Percentiles rank a stretch among this genome's conserved stretches.
These are phyloP conservation scores for Sesamia inferens DNA, from an alignment of 2,888 invertebrate species.

Conservation along the genomic window DNA sequence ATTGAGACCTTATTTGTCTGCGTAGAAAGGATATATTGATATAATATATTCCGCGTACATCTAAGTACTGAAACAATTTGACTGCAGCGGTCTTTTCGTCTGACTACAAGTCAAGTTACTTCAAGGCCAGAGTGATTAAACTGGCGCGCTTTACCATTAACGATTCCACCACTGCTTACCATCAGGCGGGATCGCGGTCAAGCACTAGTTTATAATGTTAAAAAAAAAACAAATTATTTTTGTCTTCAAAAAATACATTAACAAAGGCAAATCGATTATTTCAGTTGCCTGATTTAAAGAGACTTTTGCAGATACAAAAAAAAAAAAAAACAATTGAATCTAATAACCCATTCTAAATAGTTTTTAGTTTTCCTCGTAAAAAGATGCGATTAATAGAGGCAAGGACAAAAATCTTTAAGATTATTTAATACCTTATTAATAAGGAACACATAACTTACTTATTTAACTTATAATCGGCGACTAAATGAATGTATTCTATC, in stretches of 20 bases:
- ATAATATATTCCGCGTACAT: too few species aligned
- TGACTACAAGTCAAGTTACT: too few species aligned
- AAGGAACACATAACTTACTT: constrained; percentile 78
- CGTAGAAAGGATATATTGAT: neutral
- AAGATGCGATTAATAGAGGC: neutral
- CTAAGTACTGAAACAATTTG: too few species aligned
- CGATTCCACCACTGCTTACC: too few species aligned
- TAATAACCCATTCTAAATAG: neutral
- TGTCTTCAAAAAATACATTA: neutral
- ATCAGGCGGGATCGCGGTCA: too few species aligned
- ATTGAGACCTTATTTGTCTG: constrained; percentile 95
- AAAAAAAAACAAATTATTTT: neutral
- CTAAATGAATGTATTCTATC: constrained; percentile 98
- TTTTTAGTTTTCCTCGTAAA: neutral
- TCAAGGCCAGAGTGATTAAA: too few species aligned
- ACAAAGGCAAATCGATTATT: neutral
- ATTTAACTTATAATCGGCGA: constrained; percentile 99
- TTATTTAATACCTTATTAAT: neutral
- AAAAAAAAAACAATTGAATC: neutral
- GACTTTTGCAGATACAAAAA: neutral
- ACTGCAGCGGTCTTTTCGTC: too few species aligned
- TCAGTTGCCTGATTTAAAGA: neutral
- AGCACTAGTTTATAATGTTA: too few species aligned
- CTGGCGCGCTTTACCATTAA: too few species aligned
- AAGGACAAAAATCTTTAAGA: neutral